Conservation (phyloP, 2,113 vertebrate species). For the Nothoprocta pentlandii region DNA sequence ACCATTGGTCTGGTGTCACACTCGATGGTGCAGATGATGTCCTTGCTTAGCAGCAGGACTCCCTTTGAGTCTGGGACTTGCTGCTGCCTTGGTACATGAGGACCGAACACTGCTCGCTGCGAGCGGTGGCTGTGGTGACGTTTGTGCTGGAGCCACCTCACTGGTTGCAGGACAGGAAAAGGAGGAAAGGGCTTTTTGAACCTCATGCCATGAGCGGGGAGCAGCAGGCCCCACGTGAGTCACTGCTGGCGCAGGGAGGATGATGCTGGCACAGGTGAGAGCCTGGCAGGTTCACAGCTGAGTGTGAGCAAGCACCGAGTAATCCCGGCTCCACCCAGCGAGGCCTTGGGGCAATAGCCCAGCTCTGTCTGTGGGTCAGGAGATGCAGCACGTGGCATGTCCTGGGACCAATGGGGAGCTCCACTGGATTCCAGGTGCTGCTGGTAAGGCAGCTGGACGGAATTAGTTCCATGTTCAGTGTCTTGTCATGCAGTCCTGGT, state of each 20-base stretch:
- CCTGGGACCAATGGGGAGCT: neutral
- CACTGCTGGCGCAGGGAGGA: neutral
- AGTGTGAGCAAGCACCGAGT: neutral
- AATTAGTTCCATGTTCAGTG: accelerated
- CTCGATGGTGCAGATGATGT: too few relatives aligned
- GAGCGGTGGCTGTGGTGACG: neutral
- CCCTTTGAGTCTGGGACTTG: neutral
- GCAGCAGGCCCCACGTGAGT: neutral
- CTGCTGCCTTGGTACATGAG: neutral
- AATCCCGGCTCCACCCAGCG: neutral
- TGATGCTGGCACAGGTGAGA: neutral
- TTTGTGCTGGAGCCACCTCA: neutral
- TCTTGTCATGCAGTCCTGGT: accelerated
- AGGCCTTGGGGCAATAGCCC: neutral
- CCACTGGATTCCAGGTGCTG: neutral
- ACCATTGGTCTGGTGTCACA: too few relatives aligned
- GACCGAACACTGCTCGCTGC: neutral
- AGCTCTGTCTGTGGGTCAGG: neutral
- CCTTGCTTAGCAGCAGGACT: too few relatives aligned
- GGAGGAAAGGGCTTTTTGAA: neutral
- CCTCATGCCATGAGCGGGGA: neutral
- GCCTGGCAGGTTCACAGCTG: neutral
- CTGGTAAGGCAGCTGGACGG: neutral
- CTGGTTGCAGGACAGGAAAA: neutral
- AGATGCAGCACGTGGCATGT: neutral